phyloP scores from a whole-genome alignment of 2,113 vertebrate genomes.

The Pedionomus torquatus region DNA sequence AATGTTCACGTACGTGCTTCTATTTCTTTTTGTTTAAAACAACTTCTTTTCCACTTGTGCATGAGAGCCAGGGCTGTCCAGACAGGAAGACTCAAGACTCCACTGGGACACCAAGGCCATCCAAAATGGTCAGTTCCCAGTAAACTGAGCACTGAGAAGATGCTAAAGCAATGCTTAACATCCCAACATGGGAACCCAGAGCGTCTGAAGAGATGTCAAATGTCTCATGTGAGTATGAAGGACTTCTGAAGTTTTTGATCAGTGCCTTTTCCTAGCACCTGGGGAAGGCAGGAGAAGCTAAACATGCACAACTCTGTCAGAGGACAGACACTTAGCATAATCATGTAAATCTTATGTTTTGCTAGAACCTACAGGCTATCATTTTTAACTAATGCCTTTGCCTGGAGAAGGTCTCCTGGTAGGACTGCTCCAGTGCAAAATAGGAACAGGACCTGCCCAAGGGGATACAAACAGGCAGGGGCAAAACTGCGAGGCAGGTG shows the following conservation, averaged over 20 bases:
- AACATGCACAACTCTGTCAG: not conserved
- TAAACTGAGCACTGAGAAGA: not conserved
- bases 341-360: not conserved
- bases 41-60: not conserved
- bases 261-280: not conserved
- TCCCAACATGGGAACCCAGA: not conserved
- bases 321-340: not conserved
- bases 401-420: not conserved
- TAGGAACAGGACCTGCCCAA: not conserved
- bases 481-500: not conserved
- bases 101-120: not conserved
- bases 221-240: not conserved
- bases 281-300: not conserved
- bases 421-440: not conserved
- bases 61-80: not conserved
- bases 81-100: slow-evolving; percentile 9
- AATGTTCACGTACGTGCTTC: not conserved
- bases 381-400: not conserved
- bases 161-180: not conserved
- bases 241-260: not conserved
- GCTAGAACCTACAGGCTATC: not conserved
- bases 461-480: not conserved
- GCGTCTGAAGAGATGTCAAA: not conserved
- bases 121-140: slow-evolving; percentile 7
- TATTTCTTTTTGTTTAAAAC: not conserved